Evolutionary conservation across 2,888 invertebrate genomes (phyloP).

Genomic region (Pardosa pseudoannulata): DNA sequence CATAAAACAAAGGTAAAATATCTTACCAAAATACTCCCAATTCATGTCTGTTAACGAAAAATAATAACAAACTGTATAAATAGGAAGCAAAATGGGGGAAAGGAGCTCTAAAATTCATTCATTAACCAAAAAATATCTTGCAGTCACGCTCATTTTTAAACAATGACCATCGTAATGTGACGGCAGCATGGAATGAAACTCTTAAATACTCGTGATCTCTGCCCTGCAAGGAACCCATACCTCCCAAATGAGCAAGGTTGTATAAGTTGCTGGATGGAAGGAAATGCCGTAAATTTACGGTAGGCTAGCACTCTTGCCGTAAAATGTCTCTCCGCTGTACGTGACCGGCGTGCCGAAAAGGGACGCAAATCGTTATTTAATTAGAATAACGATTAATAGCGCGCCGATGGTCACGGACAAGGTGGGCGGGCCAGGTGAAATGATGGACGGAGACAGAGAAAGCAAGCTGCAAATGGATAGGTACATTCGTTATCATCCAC

Average conservation of each 20-base stretch:
- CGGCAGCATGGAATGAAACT: neutral
- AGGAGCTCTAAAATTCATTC: neutral
- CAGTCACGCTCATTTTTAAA: neutral
- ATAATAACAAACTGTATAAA: too few species aligned
- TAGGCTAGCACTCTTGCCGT: neutral
- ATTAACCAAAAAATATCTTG: neutral
- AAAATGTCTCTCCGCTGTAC: constrained; percentile 36
- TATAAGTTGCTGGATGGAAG: constrained; percentile 49
- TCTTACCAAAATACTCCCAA: too few species aligned
- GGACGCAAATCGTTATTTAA: constrained; percentile 63
- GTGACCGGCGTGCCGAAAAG: constrained; percentile 53
- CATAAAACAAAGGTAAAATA: too few species aligned
- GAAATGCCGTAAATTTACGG: constrained; percentile 49
- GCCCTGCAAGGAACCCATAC: neutral
- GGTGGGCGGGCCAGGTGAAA: neutral
- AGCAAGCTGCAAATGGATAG: too few species aligned
- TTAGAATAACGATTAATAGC: constrained; percentile 51
- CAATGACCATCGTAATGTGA: neutral
- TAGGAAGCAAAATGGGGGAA: too few species aligned
- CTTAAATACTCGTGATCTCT: neutral
- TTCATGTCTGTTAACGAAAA: too few species aligned
- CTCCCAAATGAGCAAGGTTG: constrained; percentile 38
- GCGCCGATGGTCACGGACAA: constrained; percentile 1
- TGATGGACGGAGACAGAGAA: neutral
- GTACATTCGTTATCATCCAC: too few species aligned